phyloP scores from a whole-genome alignment of 2,888 invertebrate genomes.

The Dorcus hopei region DNA sequence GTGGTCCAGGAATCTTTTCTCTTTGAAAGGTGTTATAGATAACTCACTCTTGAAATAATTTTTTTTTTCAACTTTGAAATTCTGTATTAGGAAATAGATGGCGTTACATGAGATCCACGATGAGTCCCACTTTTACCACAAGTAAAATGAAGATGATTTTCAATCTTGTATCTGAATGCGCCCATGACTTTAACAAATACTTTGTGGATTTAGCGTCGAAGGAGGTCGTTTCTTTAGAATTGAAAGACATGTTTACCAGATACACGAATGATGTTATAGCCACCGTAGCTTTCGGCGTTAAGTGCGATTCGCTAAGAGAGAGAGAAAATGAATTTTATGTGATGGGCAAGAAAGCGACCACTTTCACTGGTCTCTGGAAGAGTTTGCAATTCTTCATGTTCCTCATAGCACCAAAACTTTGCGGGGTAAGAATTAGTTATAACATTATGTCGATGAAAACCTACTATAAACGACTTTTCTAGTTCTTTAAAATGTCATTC shows the following conservation, averaged over 20 bases:
- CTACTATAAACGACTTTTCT: too few species aligned
- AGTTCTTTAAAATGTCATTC: too few species aligned
- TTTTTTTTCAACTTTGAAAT: too few species aligned
- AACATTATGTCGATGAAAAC: too few species aligned
- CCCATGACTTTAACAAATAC: constrained; percentile 22
- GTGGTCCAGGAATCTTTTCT: constrained; percentile 25
- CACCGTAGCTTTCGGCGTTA: constrained; percentile 51
- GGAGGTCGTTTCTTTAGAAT: constrained; percentile 42
- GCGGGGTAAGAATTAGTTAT: too few species aligned
- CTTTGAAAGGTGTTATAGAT: constrained; percentile 1
- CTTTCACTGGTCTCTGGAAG: not conserved
- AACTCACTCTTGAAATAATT: too few species aligned
- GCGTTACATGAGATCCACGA: constrained; percentile 47
- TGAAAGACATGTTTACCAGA: constrained; percentile 50
- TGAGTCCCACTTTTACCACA: constrained; percentile 51
- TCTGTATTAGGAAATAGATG: constrained; percentile 24
- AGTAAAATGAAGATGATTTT: constrained; percentile 34
- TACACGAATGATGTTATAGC: constrained; percentile 54
- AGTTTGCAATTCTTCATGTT: too few species aligned
- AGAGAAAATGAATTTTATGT: constrained; percentile 52
- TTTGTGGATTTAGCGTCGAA: constrained; percentile 22
- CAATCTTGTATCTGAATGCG: constrained; percentile 46
- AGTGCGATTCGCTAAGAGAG: constrained; percentile 53
- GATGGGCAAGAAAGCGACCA: constrained; percentile 50
- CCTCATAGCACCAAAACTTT: too few species aligned